phyloP scores from a whole-genome alignment of 2,113 vertebrate species.

The Aythya baeri region DNA sequence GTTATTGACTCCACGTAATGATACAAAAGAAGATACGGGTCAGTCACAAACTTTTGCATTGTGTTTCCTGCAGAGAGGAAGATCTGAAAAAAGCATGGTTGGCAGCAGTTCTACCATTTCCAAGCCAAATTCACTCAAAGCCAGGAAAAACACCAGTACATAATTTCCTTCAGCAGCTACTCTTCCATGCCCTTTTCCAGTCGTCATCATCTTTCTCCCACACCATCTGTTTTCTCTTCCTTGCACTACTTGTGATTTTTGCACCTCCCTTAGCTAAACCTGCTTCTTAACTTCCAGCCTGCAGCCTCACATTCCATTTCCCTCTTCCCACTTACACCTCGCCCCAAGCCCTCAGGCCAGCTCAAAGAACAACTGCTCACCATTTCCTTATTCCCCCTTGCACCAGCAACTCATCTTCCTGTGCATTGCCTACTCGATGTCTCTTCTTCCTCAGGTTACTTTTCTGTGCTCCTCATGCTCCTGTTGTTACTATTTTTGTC shows the following conservation, averaged over 20 bases:
- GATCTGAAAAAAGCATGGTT: background rate
- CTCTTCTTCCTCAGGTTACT: background rate
- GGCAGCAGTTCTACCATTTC: background rate
- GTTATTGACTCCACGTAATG: background rate
- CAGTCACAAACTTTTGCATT: background rate
- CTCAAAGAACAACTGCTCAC: background rate
- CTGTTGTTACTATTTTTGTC: background rate
- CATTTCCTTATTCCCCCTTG: accelerated
- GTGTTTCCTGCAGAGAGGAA: background rate
- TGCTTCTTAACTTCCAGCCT: background rate
- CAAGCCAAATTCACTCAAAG: conserved; percentile 4
- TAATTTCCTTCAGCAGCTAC: background rate
- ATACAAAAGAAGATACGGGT: background rate
- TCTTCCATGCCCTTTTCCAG: background rate
- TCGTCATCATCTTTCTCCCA: background rate
- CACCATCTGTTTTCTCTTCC: background rate
- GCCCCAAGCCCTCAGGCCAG: background rate
- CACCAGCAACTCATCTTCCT: background rate
- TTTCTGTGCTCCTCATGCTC: accelerated
- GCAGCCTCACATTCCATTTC: background rate
- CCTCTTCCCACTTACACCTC: background rate
- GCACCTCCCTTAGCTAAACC: background rate
- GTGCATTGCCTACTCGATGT: accelerated
- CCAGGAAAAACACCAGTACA: background rate
- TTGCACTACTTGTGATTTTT: background rate